Conservation (phyloP, 2,797 vertebrate genomes). For the Emys orbicularis region DNA sequence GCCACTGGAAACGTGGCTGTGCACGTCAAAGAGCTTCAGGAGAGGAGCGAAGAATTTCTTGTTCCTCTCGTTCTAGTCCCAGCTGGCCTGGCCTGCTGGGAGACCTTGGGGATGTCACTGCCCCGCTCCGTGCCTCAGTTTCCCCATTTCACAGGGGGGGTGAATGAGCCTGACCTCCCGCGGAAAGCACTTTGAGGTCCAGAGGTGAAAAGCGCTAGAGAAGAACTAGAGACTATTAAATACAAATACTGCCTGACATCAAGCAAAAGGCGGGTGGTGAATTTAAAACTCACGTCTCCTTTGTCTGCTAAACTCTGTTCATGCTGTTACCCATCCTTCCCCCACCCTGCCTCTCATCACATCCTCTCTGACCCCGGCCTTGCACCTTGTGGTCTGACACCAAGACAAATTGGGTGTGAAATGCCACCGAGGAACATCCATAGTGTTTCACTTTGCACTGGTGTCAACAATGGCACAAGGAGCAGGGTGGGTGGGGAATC, state of each 20-base stretch:
- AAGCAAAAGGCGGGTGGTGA: neutral
- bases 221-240: no score
- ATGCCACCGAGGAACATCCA: neutral
- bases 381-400: neutral
- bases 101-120: neutral
- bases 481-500: neutral
- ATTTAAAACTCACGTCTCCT: neutral
- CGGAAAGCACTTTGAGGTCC: neutral
- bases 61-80: neutral
- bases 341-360: neutral
- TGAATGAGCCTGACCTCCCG: neutral
- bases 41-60: neutral
- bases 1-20: neutral
- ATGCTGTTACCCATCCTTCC: neutral
- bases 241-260: neutral
- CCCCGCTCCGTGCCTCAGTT: neutral
- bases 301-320: neutral
- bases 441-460: neutral
- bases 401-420: neutral
- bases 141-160: neutral
- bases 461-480: no score
- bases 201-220: neutral
- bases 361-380: neutral
- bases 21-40: no score
- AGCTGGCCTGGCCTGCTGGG: neutral